These are phyloP conservation scores for Oncorhynchus clarkii DNA, from an alignment of 2,113 vertebrate genomes.

Conservation along the genomic window DNA sequence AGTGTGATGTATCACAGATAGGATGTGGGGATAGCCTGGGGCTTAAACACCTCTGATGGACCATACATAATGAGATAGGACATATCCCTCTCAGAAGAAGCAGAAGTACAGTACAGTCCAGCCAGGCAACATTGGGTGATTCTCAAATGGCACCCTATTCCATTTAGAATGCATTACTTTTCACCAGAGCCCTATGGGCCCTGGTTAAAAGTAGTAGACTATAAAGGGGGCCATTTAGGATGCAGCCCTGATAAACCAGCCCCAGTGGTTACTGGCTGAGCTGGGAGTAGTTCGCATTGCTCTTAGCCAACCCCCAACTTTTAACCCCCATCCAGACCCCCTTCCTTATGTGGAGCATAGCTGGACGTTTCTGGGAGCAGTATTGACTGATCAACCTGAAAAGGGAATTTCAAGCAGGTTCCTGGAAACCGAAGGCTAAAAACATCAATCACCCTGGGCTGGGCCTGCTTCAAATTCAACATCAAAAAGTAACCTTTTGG, in stretches of 20 bases:
- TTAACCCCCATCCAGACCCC: not conserved
- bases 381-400: constrained; percentile 49
- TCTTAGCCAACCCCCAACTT: constrained; percentile 9
- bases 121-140: not conserved
- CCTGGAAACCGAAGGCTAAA: constrained; percentile 59
- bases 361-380: constrained; percentile 32
- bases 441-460: constrained; percentile 60
- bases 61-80: constrained; percentile 34
- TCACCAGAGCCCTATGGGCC: too few species aligned
- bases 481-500: constrained; percentile 61
- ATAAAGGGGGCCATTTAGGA: too few species aligned
- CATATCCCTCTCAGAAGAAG: constrained; percentile 1
- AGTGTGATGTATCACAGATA: constrained; percentile 32
- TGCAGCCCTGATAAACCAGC: constrained; percentile 19
- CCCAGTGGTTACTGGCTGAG: constrained; percentile 5
- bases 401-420: constrained; percentile 62
- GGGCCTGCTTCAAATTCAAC: constrained; percentile 65
- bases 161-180: too few species aligned
- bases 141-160: too few species aligned
- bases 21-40: constrained; percentile 17
- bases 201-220: too few species aligned
- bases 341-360: constrained; percentile 21
- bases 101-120: not conserved
- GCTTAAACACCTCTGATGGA: constrained; percentile 32
- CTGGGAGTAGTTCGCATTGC: constrained; percentile 1